Conservation (phyloP, 2,797 vertebrate species). For the Eospalax fontanierii region DNA sequence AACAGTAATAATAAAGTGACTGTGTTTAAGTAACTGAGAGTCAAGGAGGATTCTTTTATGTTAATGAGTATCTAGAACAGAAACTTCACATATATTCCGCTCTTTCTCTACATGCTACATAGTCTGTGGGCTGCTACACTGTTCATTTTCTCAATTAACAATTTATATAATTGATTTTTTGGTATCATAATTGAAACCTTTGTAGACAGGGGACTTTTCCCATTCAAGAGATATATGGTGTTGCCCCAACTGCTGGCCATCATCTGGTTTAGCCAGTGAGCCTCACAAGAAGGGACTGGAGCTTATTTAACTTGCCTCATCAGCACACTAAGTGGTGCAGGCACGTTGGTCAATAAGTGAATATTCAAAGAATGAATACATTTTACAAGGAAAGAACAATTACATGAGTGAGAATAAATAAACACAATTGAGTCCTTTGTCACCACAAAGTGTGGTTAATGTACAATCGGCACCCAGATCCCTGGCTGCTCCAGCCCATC, state of each 20-base stretch:
- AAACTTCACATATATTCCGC: background rate
- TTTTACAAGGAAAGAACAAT: slow-evolving; percentile 52
- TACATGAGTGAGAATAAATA: slow-evolving; percentile 25
- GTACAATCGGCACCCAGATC: background rate
- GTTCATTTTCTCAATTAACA: background rate
- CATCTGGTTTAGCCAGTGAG: background rate
- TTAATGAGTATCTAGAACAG: background rate
- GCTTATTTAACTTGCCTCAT: background rate
- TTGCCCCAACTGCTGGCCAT: too few species aligned
- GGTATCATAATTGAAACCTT: background rate
- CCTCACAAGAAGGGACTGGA: background rate
- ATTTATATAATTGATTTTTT: background rate
- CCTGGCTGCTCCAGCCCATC: slow-evolving; percentile 1
- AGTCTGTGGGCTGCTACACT: background rate
- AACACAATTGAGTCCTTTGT: slow-evolving; percentile 39
- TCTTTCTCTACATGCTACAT: background rate
- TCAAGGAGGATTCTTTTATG: background rate
- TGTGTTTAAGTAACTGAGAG: background rate
- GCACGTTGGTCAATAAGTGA: slow-evolving; percentile 45
- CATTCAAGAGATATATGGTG: background rate
- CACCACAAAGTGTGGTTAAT: slow-evolving; percentile 57
- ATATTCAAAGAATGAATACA: background rate
- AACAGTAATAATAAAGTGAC: background rate
- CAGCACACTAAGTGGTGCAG: slow-evolving; percentile 23
- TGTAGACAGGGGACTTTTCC: background rate